phyloP scores from a whole-genome alignment of 2,797 vertebrate genomes.

The Psittacula derbiana region DNA sequence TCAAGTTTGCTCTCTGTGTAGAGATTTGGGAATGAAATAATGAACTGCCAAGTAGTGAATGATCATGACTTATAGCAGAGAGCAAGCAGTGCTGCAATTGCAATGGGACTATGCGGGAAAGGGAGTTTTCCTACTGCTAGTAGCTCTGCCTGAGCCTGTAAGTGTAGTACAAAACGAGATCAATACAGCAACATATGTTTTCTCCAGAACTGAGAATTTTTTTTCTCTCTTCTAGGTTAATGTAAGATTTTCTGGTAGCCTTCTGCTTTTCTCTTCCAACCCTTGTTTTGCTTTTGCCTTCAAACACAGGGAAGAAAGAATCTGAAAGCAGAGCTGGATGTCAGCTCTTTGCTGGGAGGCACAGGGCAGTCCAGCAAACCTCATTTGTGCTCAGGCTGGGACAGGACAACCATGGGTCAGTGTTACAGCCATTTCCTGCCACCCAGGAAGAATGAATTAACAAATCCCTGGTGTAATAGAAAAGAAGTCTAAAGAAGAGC shows the following conservation, averaged over 20 bases:
- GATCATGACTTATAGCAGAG: accelerated
- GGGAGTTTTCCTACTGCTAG: not conserved
- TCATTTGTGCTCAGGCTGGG: not conserved
- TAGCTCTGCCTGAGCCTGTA: not conserved
- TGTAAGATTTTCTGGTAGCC: not conserved
- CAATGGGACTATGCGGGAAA: not conserved
- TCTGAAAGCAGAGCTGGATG: not conserved
- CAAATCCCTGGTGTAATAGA: not conserved
- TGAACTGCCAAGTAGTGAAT: not conserved
- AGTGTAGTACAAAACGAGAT: not conserved
- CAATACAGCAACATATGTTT: not conserved
- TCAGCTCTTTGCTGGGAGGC: not conserved
- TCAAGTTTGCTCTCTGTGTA: not conserved
- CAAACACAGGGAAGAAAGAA: not conserved
- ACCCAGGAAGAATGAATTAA: not conserved
- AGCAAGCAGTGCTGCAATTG: not conserved
- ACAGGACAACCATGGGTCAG: not conserved
- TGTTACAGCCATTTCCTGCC: not conserved
- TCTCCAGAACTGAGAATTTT: not conserved
- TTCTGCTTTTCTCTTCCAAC: not conserved
- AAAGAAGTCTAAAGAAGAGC: not conserved
- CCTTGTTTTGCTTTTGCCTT: conserved; percentile 14
- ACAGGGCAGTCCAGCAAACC: not conserved
- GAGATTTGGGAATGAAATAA: not conserved
- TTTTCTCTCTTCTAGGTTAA: not conserved